Evolutionary conservation across 92 coral and sea anemone species (phyloP).

Genomic region (Micromussa lordhowensis): DNA sequence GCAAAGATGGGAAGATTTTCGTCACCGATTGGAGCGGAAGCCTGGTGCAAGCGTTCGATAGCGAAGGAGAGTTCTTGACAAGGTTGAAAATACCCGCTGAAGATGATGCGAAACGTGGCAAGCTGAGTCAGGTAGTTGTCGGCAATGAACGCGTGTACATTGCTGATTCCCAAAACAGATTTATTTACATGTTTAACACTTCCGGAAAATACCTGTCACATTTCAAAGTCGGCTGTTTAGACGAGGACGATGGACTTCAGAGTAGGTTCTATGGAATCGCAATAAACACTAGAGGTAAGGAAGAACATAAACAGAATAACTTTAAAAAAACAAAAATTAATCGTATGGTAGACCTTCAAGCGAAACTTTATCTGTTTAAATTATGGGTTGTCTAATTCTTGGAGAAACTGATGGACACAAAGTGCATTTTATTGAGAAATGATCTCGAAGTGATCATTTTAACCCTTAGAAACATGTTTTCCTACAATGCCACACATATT

Average conservation of each 20-base stretch:
- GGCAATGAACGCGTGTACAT: slow-evolving; percentile 51
- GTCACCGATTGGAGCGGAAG: slow-evolving; percentile 67
- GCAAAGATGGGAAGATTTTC: slow-evolving; percentile 45
- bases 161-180: slow-evolving; percentile 57
- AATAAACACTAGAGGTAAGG: slow-evolving; percentile 54
- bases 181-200: slow-evolving; percentile 51
- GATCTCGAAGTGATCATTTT: too few relatives aligned
- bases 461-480: too few relatives aligned
- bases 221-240: slow-evolving; percentile 44
- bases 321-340: too few relatives aligned
- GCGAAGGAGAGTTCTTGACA: slow-evolving; percentile 49
- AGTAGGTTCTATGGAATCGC: slow-evolving; percentile 65
- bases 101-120: slow-evolving; percentile 35
- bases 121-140: slow-evolving; percentile 52
- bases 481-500: too few relatives aligned
- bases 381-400: too few relatives aligned
- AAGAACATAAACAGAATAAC: background rate
- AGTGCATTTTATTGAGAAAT: too few relatives aligned
- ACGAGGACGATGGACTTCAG: slow-evolving; percentile 65
- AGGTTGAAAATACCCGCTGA: slow-evolving; percentile 29
- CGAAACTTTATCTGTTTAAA: too few relatives aligned
- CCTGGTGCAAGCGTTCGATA: slow-evolving; percentile 50
- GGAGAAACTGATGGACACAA: too few relatives aligned
- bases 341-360: too few relatives aligned
- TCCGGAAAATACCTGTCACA: slow-evolving; percentile 37